Evolutionary conservation across 1,140 invertebrate species (phyloP).

Genomic region (Drosophila mojavensis): DNA sequence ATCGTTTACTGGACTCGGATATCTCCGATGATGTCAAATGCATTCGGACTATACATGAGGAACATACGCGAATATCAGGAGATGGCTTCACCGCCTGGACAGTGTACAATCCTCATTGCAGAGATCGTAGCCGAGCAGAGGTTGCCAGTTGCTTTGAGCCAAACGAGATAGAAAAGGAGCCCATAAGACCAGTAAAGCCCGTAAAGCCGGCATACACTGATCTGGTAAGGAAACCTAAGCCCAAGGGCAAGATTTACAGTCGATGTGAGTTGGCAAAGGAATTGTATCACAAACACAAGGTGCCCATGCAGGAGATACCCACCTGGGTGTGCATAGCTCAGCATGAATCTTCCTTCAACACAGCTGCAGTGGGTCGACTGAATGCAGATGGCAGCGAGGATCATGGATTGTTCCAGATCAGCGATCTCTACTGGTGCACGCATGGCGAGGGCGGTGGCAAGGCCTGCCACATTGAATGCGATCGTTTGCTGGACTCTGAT

Average conservation of each 20-base stretch:
- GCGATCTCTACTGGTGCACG: constrained; percentile 89
- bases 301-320: constrained; percentile 86
- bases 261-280: constrained; percentile 88
- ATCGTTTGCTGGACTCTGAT: constrained; percentile 86
- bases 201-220: neutral
- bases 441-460: constrained; percentile 84
- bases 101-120: constrained; percentile 62
- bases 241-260: constrained; percentile 85
- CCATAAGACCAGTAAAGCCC: neutral
- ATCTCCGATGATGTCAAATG: constrained; percentile 88
- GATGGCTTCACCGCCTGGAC: constrained; percentile 89
- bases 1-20: constrained; percentile 87
- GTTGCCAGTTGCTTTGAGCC: constrained; percentile 56
- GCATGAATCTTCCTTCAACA: constrained; percentile 89
- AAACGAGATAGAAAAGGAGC: neutral
- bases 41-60: constrained; percentile 86
- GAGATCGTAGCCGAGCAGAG: constrained; percentile 39
- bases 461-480: constrained; percentile 87
- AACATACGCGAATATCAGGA: constrained; percentile 87
- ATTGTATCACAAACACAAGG: constrained; percentile 85
- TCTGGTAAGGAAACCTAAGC: constrained; percentile 3
- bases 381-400: constrained; percentile 87
- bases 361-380: constrained; percentile 86
- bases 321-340: constrained; percentile 90
- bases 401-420: constrained; percentile 90